Base-by-base conservation (phyloP, 2,888 invertebrate genomes). In the Eristalis arbustorum region DNA sequence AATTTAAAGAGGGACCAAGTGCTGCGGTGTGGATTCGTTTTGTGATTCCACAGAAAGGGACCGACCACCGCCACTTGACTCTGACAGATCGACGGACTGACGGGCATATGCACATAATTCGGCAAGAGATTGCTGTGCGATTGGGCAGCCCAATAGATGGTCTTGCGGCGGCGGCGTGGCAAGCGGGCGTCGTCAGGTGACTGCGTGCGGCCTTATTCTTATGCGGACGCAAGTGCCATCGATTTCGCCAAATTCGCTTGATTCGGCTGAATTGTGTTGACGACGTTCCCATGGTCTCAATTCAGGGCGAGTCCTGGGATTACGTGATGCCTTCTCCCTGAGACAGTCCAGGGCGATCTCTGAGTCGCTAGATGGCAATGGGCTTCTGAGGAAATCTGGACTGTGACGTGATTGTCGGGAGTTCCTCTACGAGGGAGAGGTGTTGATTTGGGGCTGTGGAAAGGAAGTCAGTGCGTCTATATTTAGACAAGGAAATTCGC, bases 81-180 rank as follows among this genome's bases (percentile, higher is more conserved):
- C 22, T 6, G 42, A 61, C 67, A 56, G 64, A 73, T 49, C 22
- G 68, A 68, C 73, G 61, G 69, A 73, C 49, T 40, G 31, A 75
- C 57, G 42, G 64, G 64, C 64, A 81, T 67, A 66, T 67, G 66
- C 78, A 74, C 74, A 49, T 49, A 49, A 49, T 49, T 49, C 18
- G 49, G 49, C 49, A 49, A 49, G 18, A 49, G 49, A 49, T 49
- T 49, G 49, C 18, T 49, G 18, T 49, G 49, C 49, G 49, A 49
- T 49, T 49, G 49, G 49, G 5, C 18, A 31, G 49, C 3, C 49
- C 49, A 4, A 49, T 49, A 49, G 49, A 49, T 8, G 49, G 18
- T 8, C n/a, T n/a, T n/a, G n/a, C n/a, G n/a, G 31, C 8, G 10
- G 31, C 4, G 8, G 31, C 0, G 4, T 5, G 40, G n/a, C 13